Conservation (phyloP, 1,140 invertebrate genomes). For the Odontomachus brunneus region DNA sequence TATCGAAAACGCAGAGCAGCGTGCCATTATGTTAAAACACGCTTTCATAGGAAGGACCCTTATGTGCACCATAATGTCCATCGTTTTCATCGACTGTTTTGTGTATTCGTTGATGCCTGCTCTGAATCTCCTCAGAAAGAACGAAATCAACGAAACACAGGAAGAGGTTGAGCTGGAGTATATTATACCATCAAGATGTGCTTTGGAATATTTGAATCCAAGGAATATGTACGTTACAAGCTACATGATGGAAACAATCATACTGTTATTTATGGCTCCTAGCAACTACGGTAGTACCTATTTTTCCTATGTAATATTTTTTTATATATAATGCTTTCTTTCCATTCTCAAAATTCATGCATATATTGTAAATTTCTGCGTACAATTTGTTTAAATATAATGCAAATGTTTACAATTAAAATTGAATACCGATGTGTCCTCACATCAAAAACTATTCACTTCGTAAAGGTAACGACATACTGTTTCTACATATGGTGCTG, state of each 20-base stretch:
- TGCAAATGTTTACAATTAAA: no score
- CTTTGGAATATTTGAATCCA: neutral
- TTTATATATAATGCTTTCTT: neutral
- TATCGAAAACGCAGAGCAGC: neutral
- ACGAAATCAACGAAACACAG: neutral
- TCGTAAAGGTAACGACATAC: conserved; percentile 53
- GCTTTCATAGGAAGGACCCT: neutral
- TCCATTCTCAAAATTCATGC: no score
- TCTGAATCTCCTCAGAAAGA: neutral
- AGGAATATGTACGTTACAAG: neutral
- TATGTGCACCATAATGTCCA: neutral
- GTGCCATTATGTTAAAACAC: conserved; percentile 19
- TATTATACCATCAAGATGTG: neutral
- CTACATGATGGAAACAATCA: neutral
- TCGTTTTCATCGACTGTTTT: neutral
- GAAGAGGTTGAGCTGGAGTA: neutral
- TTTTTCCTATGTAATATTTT: neutral
- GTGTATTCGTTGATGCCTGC: neutral
- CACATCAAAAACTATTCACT: no score
- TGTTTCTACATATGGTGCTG: conserved; percentile 56
- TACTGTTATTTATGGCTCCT: neutral
- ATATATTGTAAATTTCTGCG: neutral
- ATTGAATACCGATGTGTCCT: no score
- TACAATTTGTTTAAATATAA: no score
- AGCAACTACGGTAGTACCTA: conserved; percentile 46